These are phyloP conservation scores for Varecia variegata DNA, from an alignment of 2,797 vertebrate species.

Conservation along the genomic window DNA sequence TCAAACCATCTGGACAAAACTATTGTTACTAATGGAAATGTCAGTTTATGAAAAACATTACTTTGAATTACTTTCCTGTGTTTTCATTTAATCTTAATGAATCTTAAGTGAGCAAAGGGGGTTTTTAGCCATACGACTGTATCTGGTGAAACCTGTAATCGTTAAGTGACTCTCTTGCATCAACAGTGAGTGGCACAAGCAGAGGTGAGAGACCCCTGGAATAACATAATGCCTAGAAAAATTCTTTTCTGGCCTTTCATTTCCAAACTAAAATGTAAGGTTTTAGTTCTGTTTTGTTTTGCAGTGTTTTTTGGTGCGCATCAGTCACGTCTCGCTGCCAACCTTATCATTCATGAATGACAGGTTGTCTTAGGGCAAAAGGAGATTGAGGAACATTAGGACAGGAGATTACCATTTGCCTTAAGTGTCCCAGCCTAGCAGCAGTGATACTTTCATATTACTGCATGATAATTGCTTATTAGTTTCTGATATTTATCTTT, in stretches of 20 bases:
- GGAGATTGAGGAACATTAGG: neutral
- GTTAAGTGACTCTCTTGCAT: no score
- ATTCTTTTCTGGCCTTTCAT: neutral
- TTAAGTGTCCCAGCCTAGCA: neutral
- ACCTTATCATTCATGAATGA: neutral
- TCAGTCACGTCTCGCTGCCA: neutral
- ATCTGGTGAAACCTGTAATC: neutral
- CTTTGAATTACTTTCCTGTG: neutral
- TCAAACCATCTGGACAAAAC: no score
- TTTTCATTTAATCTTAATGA: neutral
- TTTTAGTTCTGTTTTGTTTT: neutral
- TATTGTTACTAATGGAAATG: fast-evolving
- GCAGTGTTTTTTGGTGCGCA: neutral
- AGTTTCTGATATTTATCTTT: neutral
- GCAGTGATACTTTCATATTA: neutral
- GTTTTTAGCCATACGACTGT: fast-evolving
- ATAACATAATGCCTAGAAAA: neutral
- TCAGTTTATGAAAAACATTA: neutral
- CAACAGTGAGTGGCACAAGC: no score
- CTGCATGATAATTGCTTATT: neutral
- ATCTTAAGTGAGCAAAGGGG: neutral
- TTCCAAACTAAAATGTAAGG: neutral
- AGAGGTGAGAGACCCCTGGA: neutral
- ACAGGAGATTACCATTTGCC: neutral
- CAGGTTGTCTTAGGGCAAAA: neutral